Evolutionary conservation across 2,797 vertebrate genomes (phyloP).

Genomic region (Limosa lapponica): DNA sequence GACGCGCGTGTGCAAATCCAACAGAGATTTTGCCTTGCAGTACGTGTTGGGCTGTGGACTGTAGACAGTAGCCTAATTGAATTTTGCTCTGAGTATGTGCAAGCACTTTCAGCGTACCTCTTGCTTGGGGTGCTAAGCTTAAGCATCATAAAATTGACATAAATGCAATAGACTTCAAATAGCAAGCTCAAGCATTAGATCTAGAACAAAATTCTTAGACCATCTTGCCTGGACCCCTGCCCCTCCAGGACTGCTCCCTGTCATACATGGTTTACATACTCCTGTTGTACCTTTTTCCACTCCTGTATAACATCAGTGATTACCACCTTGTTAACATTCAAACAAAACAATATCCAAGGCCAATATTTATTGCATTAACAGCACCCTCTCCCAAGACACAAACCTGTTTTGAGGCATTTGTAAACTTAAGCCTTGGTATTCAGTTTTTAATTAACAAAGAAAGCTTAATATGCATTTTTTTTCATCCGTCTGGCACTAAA

Average conservation of each 20-base stretch:
- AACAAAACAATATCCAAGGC: not conserved
- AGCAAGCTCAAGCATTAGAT: not conserved
- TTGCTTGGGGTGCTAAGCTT: not conserved
- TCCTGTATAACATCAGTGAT: not conserved
- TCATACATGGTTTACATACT: not conserved
- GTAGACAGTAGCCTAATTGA: not conserved
- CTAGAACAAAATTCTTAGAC: not conserved
- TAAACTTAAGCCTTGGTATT: constrained; percentile 61
- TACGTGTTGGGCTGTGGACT: not conserved
- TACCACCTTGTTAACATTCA: constrained; percentile 37
- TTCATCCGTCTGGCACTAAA: constrained; percentile 70
- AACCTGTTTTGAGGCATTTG: constrained; percentile 53
- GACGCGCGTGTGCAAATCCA: not conserved
- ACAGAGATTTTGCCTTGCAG: not conserved
- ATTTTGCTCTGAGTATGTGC: not conserved
- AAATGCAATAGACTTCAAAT: constrained; percentile 4
- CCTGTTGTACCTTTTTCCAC: not conserved
- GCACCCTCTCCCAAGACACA: not conserved
- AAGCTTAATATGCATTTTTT: constrained; percentile 71
- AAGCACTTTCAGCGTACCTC: not conserved
- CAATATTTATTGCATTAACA: not conserved
- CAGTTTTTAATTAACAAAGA: constrained; percentile 78
- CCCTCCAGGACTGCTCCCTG: not conserved
- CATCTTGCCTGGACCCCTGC: not conserved
- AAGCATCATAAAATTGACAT: constrained; percentile 30